Evolutionary conservation across 2,797 vertebrate species (phyloP).

Genomic region (Hylomyscus alleni): DNA sequence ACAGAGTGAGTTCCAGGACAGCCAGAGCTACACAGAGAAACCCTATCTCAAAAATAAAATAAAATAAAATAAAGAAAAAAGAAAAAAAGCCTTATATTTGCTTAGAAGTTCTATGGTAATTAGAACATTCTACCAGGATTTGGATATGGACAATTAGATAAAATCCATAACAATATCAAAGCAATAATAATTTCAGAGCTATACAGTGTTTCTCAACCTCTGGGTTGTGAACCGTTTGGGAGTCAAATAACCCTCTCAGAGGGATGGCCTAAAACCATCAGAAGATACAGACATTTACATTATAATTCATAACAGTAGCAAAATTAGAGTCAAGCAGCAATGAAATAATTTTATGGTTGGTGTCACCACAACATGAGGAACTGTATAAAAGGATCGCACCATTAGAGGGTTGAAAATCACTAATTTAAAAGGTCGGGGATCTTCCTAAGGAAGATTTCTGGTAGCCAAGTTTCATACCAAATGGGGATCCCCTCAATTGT

Average conservation of each 20-base stretch:
- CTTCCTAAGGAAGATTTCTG: neutral
- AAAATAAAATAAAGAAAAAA: no score
- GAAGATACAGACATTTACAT: neutral
- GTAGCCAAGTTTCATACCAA: neutral
- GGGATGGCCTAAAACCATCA: neutral
- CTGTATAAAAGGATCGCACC: neutral
- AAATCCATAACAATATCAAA: slow-evolving; percentile 47
- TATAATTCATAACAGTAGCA: neutral
- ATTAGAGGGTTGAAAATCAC: neutral
- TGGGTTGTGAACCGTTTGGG: neutral
- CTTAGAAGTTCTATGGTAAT: slow-evolving; percentile 66
- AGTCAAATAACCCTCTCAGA: neutral
- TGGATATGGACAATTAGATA: neutral
- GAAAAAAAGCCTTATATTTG: no score
- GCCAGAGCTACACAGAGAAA: no score
- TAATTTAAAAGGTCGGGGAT: neutral
- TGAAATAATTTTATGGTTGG: neutral
- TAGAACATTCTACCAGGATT: slow-evolving; percentile 55
- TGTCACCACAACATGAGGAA: neutral
- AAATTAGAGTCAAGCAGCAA: neutral
- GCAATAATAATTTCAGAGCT: slow-evolving; percentile 1
- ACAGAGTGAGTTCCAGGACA: no score
- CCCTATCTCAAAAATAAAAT: no score
- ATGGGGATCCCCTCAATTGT: neutral
- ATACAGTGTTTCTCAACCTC: neutral